Conservation (phyloP, 2,113 vertebrate species). For the Pampusana beccarii region DNA sequence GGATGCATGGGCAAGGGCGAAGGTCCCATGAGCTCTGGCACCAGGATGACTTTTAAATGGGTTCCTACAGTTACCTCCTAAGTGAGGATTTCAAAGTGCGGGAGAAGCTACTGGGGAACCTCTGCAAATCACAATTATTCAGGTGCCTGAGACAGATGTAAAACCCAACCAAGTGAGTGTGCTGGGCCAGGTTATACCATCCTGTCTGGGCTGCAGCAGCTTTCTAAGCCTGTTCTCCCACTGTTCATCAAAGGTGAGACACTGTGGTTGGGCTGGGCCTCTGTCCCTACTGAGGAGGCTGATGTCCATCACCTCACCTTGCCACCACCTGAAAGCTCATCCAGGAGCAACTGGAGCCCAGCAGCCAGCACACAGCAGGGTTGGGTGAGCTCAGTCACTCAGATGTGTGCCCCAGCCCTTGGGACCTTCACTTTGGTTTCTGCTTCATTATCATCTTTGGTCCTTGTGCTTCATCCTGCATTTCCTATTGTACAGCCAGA, state of each 20-base stretch:
- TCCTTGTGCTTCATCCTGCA: neutral
- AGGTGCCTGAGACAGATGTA: neutral
- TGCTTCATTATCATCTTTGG: neutral
- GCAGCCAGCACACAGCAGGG: neutral
- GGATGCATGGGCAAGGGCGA: neutral
- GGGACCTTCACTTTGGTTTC: neutral
- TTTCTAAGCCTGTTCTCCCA: neutral
- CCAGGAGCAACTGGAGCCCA: neutral
- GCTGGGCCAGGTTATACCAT: neutral
- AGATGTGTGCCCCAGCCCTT: neutral
- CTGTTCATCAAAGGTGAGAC: fast-evolving
- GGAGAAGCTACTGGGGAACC: neutral
- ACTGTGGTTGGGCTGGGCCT: neutral
- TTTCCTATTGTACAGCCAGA: neutral
- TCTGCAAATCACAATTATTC: neutral
- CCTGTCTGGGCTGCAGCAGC: neutral
- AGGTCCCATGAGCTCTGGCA: neutral
- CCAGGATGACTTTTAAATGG: neutral
- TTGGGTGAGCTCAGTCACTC: neutral
- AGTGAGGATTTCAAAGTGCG: neutral
- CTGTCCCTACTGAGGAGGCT: neutral
- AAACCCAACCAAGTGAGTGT: neutral
- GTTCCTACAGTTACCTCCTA: neutral
- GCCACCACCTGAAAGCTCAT: neutral
- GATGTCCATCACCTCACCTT: neutral